These are phyloP conservation scores for Zapornia atra DNA, from an alignment of 2,113 vertebrate genomes.

Conservation along the genomic window DNA sequence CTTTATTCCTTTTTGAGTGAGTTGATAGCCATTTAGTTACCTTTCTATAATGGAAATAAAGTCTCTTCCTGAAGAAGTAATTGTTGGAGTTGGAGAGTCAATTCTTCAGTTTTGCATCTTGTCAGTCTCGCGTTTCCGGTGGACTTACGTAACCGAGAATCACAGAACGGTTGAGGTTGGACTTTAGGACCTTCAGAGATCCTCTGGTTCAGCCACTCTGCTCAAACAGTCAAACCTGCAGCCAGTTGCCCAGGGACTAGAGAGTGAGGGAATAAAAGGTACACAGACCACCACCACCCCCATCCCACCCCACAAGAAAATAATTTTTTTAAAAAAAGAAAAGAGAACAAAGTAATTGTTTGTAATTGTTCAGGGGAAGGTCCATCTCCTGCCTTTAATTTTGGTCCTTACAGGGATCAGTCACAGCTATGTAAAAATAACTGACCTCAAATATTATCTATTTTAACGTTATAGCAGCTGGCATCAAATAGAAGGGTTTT, in stretches of 20 bases:
- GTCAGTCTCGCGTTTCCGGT: neutral
- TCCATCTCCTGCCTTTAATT: neutral
- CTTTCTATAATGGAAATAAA: neutral
- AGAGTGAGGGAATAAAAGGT: accelerated
- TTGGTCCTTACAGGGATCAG: neutral
- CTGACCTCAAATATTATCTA: neutral
- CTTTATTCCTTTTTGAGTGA: neutral
- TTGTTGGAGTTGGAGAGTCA: neutral
- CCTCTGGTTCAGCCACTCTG: neutral
- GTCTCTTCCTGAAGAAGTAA: neutral
- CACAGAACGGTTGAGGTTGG: neutral
- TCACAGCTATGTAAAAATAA: neutral
- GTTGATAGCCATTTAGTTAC: neutral
- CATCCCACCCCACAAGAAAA: no score
- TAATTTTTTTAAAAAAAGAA: no score
- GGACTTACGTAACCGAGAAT: neutral
- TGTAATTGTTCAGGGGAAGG: neutral
- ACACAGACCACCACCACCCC: no score
- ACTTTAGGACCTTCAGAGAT: neutral
- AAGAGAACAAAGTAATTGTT: neutral
- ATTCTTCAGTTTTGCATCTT: neutral
- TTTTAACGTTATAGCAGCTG: neutral
- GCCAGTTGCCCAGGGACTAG: neutral
- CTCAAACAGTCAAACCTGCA: neutral
- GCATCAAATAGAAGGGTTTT: neutral